A percentile compares a stretch with the other conserved stretches of the same genome.
Conservation (phyloP, 2,888 invertebrate genomes). For the Microchrysa polita region DNA sequence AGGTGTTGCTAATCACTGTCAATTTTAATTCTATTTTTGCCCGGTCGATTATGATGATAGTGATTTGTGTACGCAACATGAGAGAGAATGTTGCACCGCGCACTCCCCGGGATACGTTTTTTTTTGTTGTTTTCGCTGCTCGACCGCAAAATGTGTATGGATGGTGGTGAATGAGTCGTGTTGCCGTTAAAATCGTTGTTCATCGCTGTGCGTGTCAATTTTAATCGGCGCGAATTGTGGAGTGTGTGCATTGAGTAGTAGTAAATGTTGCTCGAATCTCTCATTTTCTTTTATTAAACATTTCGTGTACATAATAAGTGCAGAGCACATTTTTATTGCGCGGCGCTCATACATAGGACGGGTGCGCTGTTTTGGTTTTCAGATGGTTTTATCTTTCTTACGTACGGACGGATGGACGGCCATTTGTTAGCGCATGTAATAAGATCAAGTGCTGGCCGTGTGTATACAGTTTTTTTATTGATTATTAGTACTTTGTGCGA, state of each 20-base stretch:
- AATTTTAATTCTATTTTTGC: conserved; percentile 13
- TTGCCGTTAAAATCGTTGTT: not conserved
- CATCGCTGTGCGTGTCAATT: too few species aligned
- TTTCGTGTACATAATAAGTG: too few species aligned
- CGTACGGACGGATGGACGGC: conserved; percentile 13
- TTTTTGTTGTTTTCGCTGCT: too few species aligned
- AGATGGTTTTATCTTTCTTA: too few species aligned
- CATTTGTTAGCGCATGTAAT: not conserved
- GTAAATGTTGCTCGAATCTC: too few species aligned
- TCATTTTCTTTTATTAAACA: too few species aligned
- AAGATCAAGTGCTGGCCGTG: not conserved
- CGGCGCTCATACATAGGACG: not conserved
- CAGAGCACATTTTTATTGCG: not conserved
- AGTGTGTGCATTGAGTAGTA: too few species aligned
- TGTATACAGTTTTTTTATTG: not conserved
- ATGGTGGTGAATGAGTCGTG: not conserved
- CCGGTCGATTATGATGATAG: not conserved
- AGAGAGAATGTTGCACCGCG: conserved; percentile 29
- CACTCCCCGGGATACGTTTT: not conserved
- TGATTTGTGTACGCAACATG: not conserved
- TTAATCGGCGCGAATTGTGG: too few species aligned
- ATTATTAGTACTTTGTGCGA: not conserved
- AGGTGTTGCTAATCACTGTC: conserved; percentile 34
- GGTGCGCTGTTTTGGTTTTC: too few species aligned
- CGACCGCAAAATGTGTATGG: not conserved